phyloP scores from a whole-genome alignment of 2,888 invertebrate genomes.

The Neocrepidodera transversa region DNA sequence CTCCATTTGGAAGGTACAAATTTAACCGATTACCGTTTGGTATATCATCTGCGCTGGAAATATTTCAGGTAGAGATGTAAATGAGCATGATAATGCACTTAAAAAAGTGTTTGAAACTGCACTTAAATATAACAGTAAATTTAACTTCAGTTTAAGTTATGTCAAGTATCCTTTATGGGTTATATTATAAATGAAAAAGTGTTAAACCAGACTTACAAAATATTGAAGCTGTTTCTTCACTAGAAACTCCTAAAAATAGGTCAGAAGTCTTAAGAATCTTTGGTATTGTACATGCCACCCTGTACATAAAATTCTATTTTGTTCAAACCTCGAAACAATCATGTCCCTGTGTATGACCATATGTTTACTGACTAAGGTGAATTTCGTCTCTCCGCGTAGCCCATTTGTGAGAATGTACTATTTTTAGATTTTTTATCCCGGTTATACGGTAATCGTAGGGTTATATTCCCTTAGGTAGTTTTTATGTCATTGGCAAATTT shows the following conservation, averaged over 20 bases:
- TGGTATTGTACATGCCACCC: slow-evolving; percentile 33
- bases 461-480: no score
- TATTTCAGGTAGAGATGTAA: slow-evolving; percentile 32
- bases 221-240: slow-evolving; percentile 29
- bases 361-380: slow-evolving; percentile 24
- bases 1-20: slow-evolving; percentile 37
- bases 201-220: slow-evolving; percentile 28
- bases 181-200: slow-evolving; percentile 28
- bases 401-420: slow-evolving; percentile 33
- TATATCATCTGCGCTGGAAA: slow-evolving; percentile 35
- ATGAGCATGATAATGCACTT: slow-evolving; percentile 37
- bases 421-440: no score
- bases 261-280: slow-evolving; percentile 33
- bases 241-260: slow-evolving; percentile 30
- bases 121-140: slow-evolving; percentile 35
- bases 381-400: slow-evolving; percentile 30
- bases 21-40: slow-evolving; percentile 46
- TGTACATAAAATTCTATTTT: slow-evolving; percentile 28
- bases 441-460: slow-evolving; percentile 37
- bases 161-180: slow-evolving; percentile 33
- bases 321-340: slow-evolving; percentile 24
- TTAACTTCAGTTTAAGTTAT: slow-evolving; percentile 39
- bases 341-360: slow-evolving; percentile 3
- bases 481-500: no score
- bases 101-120: slow-evolving; percentile 32